Conservation (phyloP, 2,888 invertebrate species). For the Micoletzkya japonica region DNA sequence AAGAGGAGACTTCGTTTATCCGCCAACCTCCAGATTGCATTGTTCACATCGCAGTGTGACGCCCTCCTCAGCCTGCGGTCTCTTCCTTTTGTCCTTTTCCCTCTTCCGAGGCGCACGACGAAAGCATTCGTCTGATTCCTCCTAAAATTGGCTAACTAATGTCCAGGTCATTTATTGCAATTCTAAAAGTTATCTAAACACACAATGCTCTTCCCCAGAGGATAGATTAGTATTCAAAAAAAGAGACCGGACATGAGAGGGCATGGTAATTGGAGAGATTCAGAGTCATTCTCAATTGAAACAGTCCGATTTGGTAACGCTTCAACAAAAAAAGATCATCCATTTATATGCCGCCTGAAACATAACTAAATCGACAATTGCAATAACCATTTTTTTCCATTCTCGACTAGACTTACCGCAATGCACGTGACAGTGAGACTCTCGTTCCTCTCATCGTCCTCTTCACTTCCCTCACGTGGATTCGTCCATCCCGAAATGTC, state of each 20-base stretch:
- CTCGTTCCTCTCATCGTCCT: conserved; percentile 37
- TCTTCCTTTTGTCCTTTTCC: not conserved
- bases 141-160: not conserved
- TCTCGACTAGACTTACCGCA: conserved; percentile 2
- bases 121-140: conserved; percentile 24
- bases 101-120: not conserved
- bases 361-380: not conserved
- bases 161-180: not conserved
- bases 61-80: not conserved
- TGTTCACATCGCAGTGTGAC: conserved; percentile 11
- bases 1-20: no score
- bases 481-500: conserved; percentile 21
- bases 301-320: no score
- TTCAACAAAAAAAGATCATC: no score
- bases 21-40: conserved; percentile 2
- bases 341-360: no score
- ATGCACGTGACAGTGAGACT: conserved; percentile 44
- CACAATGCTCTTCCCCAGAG: no score
- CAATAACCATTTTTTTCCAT: not conserved
- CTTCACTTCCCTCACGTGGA: conserved; percentile 37
- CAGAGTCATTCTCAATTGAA: no score
- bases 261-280: no score
- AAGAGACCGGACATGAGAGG: no score
- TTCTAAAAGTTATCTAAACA: no score
- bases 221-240: no score